Evolutionary conservation across 2,797 vertebrate genomes (phyloP).

Genomic region (Siniperca obscura): DNA sequence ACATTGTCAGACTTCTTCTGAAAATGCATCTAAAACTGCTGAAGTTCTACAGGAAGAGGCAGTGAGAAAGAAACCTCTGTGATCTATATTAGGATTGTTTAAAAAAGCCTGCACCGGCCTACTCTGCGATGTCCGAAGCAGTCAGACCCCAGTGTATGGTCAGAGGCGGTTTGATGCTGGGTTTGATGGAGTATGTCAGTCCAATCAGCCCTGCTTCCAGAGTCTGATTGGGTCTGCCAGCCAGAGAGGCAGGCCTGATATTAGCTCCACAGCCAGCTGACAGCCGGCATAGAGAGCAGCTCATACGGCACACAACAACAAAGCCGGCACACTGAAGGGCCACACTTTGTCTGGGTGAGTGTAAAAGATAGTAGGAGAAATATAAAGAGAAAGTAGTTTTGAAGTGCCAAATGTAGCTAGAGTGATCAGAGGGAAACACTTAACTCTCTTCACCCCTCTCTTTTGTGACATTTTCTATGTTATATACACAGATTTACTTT

Average conservation of each 20-base stretch:
- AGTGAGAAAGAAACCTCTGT: slow-evolving; percentile 58
- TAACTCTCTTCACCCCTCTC: slow-evolving; percentile 2
- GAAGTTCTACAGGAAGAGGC: slow-evolving; percentile 32
- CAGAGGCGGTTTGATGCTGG: slow-evolving; percentile 78
- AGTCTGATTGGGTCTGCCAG: slow-evolving; percentile 88
- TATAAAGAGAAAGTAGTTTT: slow-evolving; percentile 66
- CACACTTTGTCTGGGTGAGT: slow-evolving; percentile 71
- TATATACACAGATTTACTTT: slow-evolving; percentile 4
- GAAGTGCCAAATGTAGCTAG: slow-evolving; percentile 27
- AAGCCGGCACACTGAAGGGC: slow-evolving; percentile 66
- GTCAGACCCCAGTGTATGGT: slow-evolving; percentile 80
- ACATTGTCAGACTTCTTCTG: slow-evolving; percentile 21
- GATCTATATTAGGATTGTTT: slow-evolving; percentile 82
- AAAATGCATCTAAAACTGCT: slow-evolving; percentile 40
- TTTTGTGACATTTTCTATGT: background rate
- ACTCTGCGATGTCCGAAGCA: slow-evolving; percentile 78
- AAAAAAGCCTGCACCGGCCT: slow-evolving; percentile 66
- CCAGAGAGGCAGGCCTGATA: slow-evolving; percentile 84
- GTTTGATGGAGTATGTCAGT: slow-evolving; percentile 90
- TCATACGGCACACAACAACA: slow-evolving; percentile 75
- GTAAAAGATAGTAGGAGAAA: slow-evolving; percentile 68
- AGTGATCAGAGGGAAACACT: slow-evolving; percentile 43
- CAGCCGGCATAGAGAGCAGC: slow-evolving; percentile 80
- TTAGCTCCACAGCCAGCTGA: slow-evolving; percentile 85
- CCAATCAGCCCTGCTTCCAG: slow-evolving; percentile 87